Evolutionary conservation across 1,140 invertebrate genomes (phyloP).

Genomic region (Oedothorax gibbosus): DNA sequence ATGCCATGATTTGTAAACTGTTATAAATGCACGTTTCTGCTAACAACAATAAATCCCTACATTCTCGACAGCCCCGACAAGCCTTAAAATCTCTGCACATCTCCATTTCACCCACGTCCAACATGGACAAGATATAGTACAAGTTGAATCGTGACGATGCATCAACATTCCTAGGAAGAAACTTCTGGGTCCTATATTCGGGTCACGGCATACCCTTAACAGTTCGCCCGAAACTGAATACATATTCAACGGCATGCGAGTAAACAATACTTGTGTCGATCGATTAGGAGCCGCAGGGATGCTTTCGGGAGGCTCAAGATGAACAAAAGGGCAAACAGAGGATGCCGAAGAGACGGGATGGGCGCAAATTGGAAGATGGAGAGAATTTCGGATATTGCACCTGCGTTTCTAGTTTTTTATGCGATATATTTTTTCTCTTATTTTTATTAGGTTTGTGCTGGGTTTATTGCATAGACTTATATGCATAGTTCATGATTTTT

Average conservation of each 20-base stretch:
- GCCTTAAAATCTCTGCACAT: too few species aligned
- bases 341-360: conserved; percentile 30
- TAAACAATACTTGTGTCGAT: conserved; percentile 58
- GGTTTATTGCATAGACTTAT: too few species aligned
- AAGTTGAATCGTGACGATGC: conserved; percentile 34
- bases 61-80: too few species aligned
- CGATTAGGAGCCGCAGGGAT: conserved; percentile 27
- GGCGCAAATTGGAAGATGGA: conserved; percentile 32
- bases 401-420: conserved; percentile 31
- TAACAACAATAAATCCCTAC: too few species aligned
- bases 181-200: conserved; percentile 3
- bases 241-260: conserved; percentile 49
- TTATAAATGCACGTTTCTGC: too few species aligned
- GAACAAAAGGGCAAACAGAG: conserved; percentile 1
- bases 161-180: conserved; percentile 22
- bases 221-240: conserved; percentile 40
- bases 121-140: too few species aligned
- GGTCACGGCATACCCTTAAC: conserved; percentile 50
- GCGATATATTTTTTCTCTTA: too few species aligned
- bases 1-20: too few species aligned
- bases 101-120: too few species aligned
- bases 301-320: conserved; percentile 15
- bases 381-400: conserved; percentile 52
- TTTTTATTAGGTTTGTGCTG: too few species aligned
- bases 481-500: too few species aligned